Base-by-base conservation (phyloP, 2,888 invertebrate species). In the Standfussiana lucernea region DNA sequence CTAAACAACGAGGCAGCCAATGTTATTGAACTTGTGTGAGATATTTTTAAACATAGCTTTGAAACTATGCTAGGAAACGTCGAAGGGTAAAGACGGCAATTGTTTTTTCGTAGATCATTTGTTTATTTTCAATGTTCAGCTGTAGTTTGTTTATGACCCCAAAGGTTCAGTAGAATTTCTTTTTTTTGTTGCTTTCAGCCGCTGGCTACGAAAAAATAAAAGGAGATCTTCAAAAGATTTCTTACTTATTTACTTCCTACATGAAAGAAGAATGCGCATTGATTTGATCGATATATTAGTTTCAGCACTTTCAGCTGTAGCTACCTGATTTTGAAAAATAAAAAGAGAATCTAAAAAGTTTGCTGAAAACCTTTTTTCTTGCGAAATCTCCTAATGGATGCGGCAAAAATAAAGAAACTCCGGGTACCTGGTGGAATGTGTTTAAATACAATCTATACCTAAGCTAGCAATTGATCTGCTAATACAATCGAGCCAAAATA, bases 21-120 rank as follows among this genome's bases (percentile, higher is more conserved):
- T 82, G 80, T 67, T 70, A 73, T 70, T 72, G 81, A 83, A 80
- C 81, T 72, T 72, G 45, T 18, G 37, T 72, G 35, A 59, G 72
- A 32, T 61, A 69, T 73, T 84, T 82, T 79, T 79, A 62, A 83
- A 67, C n/a, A n/a, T 45, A 32, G 68, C 32, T 53, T 59, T n/a
- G 21, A 56, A 68, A 21, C 79, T 53, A 64, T 62, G n/a, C 24
- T 37, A 6, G 13, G 28, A 50, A 50, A 42, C n/a, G 65, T 78
- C 64, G 42, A 79, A 66, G 64, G 28, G 11, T 66, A 35, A 37
- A 28, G 28, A 28, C 10, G 35, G 53, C 42, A 45, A 77, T 79
- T 77, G 72, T 79, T 77, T 72, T 77, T 10, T 42, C 10, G 68
- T 35, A 24, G 10, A 50, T 5, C 13, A n/a, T 56, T 56, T 76